Evolutionary conservation across 2,888 invertebrate genomes (phyloP), one percentile per base, ranked within the genome.

Genomic region (Lasioglossum villosulum): DNA sequence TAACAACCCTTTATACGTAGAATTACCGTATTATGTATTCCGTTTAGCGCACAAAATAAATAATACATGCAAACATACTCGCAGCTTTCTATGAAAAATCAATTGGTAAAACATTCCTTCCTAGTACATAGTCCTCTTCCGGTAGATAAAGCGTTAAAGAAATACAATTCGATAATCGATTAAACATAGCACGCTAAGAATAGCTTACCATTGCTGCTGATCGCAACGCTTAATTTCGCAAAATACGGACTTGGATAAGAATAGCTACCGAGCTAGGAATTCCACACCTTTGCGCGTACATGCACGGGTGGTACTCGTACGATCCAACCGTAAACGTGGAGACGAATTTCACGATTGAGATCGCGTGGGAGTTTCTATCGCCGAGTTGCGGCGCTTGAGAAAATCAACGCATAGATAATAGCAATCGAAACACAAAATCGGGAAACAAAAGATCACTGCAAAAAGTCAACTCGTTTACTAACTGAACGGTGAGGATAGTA

Each of bases 401-500:
- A 23, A 37, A n/a, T 14, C 39, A 37, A 37, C 37, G n/a, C 4
- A 23, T 39, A 42, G 1, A 39, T 39, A 39, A 42, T 42, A 37
- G 39, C 39, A 70, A 70, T 68, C 4, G 34, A 70, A 39, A 70
- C 70, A 70, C 70, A 70, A n/a, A n/a, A n/a, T n/a, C 34, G 39
- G 27, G 37, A 70, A 70, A n/a, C n/a, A 63, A 19, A 30, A 63
- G n/a, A 45, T 45, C 72, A 59, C 27, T 73, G 23, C 48, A 73
- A 73, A 73, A 52, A 14, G 45, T 45, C 66, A 76, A 37, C 27
- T 45, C 42, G 77, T 52, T 71, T 63, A 88, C 52, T 82, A 39
- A 77, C 56, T 23, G 45, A 52, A 37, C 39, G 70, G 80, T 63
- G 48, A 70, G 56, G 34, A 42, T 77, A 86, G 90, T 95, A 95